Evolutionary conservation across 2,888 invertebrate genomes (phyloP), one percentile per base, ranked within the genome.

Genomic region (Trachelus stipa): DNA sequence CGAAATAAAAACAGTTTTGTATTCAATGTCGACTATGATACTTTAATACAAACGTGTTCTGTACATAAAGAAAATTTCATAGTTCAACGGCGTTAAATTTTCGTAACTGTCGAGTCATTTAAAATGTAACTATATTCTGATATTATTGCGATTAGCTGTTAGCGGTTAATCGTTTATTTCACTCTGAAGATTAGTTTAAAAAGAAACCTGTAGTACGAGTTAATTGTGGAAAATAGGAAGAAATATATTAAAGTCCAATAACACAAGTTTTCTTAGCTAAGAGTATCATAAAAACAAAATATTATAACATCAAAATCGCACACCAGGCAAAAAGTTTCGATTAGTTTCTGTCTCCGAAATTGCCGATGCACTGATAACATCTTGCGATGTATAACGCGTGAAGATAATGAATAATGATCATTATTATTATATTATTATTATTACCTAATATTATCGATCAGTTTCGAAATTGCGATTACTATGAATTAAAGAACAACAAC

Each of bases 261-360:
- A 40, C 40, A 40, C 15, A 40, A 40, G 6, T 56, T 56, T 9
- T 56, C 23, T 56, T 23, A 56, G 56, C 23, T 56, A 23, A 56
- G 23, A 23, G 23, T 23, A 23, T 56, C 23, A 1, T 9, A 23
- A 23, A 30, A 71, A 31, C 71, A 71, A 30, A 71, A 71, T 11
- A 34, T 11, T 31, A 15, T 31, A 23, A 31, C 71, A 71, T 33
- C 12, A 71, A 71, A 31, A 71, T 71, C 34, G 34, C 31, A 33
- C 31, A 69, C 1, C 33, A 31, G 71, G 71, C 23, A n/a, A 74
- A 34, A 30, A 6, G 74, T 74, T 73, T 77, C 80, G 82, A 85
- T 87, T 85, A 85, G 83, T 87, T 88, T 87, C 88, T 88, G 87
- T 88, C 86, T 86, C 87, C 78, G 83, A 86, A 86, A 83, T 85